A percentile compares a stretch with the other conserved stretches of the same genome.
These are phyloP conservation scores for Drosophila niveifrons DNA, from an alignment of 2,888 invertebrate genomes.

Conservation along the genomic window DNA sequence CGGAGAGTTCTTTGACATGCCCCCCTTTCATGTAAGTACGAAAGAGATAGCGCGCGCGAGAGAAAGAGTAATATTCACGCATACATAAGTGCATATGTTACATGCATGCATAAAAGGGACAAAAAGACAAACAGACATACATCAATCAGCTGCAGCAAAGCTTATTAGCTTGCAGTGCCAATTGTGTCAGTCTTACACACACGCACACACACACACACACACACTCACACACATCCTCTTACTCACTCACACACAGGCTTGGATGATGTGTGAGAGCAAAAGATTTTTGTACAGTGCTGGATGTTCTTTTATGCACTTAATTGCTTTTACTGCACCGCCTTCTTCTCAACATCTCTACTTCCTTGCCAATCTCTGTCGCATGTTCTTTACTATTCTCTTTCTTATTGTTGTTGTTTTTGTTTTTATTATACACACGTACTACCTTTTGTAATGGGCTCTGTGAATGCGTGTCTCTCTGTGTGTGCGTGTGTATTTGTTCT, in stretches of 20 bases:
- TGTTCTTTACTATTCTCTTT: slow-evolving; percentile 7
- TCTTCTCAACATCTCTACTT: slow-evolving; percentile 21
- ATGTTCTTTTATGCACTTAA: slow-evolving; percentile 59
- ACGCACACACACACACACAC: slow-evolving; percentile 3
- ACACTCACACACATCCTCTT: background rate
- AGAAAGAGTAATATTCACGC: background rate
- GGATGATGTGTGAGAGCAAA: slow-evolving; percentile 12
- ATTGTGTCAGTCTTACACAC: slow-evolving; percentile 51
- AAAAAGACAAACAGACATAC: slow-evolving; percentile 25
- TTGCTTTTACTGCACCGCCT: slow-evolving; percentile 55
- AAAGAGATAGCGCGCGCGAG: slow-evolving; percentile 8
- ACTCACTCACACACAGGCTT: slow-evolving; percentile 1
- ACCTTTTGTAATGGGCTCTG: background rate
- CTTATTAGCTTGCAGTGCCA: slow-evolving; percentile 54
- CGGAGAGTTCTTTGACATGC: slow-evolving; percentile 63
- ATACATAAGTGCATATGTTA: slow-evolving; percentile 1
- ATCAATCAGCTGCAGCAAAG: slow-evolving; percentile 59
- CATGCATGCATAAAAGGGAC: background rate
- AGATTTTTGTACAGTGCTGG: slow-evolving; percentile 17
- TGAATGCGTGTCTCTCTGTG: background rate
- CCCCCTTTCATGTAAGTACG: slow-evolving; percentile 68
- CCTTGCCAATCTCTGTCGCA: slow-evolving; percentile 30
- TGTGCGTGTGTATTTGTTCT: background rate
- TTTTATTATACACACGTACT: slow-evolving; percentile 1
- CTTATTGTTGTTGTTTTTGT: background rate